phyloP scores from a whole-genome alignment of 1,140 invertebrate species.

The Phenacoccus solenopsis region DNA sequence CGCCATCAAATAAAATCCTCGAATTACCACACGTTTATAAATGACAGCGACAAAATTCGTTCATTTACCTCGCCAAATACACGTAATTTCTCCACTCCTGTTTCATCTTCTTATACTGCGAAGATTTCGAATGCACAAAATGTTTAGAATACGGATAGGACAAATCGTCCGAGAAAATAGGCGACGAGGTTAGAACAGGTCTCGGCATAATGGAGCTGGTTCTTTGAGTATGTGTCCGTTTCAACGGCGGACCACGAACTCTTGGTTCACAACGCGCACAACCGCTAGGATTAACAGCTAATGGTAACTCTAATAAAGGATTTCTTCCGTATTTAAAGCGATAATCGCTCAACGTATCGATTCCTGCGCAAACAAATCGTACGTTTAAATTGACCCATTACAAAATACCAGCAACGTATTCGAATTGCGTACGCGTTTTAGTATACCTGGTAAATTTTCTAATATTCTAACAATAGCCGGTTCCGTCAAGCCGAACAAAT shows the following conservation, averaged over 20 bases:
- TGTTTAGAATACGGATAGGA: conserved; percentile 90
- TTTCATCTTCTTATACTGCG: conserved; percentile 98
- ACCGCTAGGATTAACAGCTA: conserved; percentile 93
- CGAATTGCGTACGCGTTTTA: not conserved
- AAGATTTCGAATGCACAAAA: conserved; percentile 95
- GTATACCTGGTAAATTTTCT: conserved; percentile 57
- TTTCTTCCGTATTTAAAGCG: conserved; percentile 92
- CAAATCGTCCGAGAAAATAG: not conserved
- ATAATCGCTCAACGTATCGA: conserved; percentile 90
- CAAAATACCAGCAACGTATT: too few relatives aligned
- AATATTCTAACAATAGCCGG: conserved; percentile 83
- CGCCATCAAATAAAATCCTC: not conserved
- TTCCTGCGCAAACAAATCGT: conserved; percentile 43
- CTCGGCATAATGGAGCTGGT: not conserved
- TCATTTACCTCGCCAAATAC: conserved; percentile 70
- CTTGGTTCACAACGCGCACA: conserved; percentile 70
- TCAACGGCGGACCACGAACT: not conserved
- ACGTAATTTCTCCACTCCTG: conserved; percentile 97
- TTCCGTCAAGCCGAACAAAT: conserved; percentile 93
- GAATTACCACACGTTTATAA: too few relatives aligned
- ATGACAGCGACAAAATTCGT: not conserved
- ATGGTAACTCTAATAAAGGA: conserved; percentile 83
- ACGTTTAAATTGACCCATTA: too few relatives aligned
- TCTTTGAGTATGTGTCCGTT: not conserved
- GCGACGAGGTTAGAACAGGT: not conserved